Base-by-base conservation (phyloP, 2,888 invertebrate genomes). In the Cheilosia scutellata region DNA sequence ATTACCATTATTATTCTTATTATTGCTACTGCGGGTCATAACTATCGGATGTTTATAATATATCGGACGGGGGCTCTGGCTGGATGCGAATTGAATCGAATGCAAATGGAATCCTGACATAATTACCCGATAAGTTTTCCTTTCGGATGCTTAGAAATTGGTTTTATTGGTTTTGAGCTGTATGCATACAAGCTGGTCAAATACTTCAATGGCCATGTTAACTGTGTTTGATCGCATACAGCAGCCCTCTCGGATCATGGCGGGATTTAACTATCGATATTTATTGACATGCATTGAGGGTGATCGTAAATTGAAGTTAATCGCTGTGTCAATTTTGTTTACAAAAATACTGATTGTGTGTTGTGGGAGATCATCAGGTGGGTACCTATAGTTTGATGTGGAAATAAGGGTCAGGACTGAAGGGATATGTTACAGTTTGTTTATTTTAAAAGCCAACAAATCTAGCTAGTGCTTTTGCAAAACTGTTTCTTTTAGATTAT, bases 61-160 rank as follows among this genome's bases (percentile, higher is more conserved):
- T 47, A 11, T 47, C 55, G 62, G 62, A 62, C 4, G 29, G 29
- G n/a, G 44, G n/a, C 25, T n/a, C 57, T 16, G 57, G n/a, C n/a
- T 37, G 53, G 20, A 20, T 20, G 2, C 27, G 68, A 58, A 65
- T 60, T 63, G 77, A 77, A 82, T 78, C 63, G 82, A 82, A 87
- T 82, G 87, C 78, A 87, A 87, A 87, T 87, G 87, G 87, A 87
- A 82, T 87, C 63, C 60, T 74, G 87, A 87, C 87, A 87, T 87
- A 87, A 87, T 82, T 82, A 74, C 82, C 33, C 82, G 87, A 87
- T 87, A 82, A 87, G 82, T 78, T 87, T 53, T 74, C 82, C 77
- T 78, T 87, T 58, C 58, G 86, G 63, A 86, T 80, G 82, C 76
- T 82, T 86, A 77, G 76, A 53, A 86, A 72, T 72, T 63, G 86